These are phyloP conservation scores for Tetraneura akinire DNA, from an alignment of 1,140 invertebrate genomes.

Conservation along the genomic window DNA sequence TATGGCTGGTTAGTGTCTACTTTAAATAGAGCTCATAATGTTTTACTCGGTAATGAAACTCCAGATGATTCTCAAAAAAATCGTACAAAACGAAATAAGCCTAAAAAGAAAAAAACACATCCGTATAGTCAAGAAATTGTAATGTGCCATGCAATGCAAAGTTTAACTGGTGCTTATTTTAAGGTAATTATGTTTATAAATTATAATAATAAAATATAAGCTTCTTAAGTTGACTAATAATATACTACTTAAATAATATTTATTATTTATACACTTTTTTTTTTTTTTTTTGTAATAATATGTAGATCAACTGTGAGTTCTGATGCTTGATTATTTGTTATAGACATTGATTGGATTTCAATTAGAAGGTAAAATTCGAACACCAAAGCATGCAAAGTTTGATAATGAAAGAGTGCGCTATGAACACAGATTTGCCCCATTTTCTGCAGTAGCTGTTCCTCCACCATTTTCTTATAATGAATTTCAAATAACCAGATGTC, in stretches of 20 bases:
- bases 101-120: constrained; percentile 71
- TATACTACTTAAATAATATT: too few relatives aligned
- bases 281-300: too few relatives aligned
- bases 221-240: too few relatives aligned
- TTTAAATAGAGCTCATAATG: constrained; percentile 80
- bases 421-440: constrained; percentile 89
- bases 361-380: constrained; percentile 69
- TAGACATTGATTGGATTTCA: constrained; percentile 75
- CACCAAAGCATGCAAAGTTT: constrained; percentile 80
- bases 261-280: too few relatives aligned
- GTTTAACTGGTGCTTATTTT: constrained; percentile 93
- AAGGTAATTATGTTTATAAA: constrained; percentile 66
- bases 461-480: constrained; percentile 86
- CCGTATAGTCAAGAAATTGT: constrained; percentile 81
- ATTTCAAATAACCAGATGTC: constrained; percentile 72
- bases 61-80: constrained; percentile 56
- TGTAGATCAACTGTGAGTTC: too few relatives aligned
- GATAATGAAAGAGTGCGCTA: constrained; percentile 93
- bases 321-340: constrained; percentile 53
- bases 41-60: constrained; percentile 79
- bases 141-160: constrained; percentile 86
- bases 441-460: constrained; percentile 82
- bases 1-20: constrained; percentile 92
- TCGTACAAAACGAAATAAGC: constrained; percentile 61
- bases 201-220: too few relatives aligned